phyloP scores from a whole-genome alignment of 2,113 vertebrate species.

The Ictidomys tridecemlineatus region DNA sequence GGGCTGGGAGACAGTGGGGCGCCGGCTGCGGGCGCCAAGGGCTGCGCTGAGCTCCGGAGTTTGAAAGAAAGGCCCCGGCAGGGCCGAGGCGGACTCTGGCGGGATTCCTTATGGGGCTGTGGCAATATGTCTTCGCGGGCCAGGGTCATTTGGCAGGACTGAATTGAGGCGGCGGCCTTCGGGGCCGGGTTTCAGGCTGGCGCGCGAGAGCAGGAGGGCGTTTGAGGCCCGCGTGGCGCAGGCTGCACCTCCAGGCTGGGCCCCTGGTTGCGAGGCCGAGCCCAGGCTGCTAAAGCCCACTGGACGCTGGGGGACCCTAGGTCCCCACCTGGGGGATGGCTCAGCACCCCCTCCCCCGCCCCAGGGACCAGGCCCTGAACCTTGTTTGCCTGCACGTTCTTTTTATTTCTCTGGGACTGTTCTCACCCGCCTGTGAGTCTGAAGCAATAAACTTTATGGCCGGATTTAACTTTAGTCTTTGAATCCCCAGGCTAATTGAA shows the following conservation, averaged over 20 bases:
- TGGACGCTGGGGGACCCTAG: background rate
- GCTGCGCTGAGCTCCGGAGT: constrained; percentile 15
- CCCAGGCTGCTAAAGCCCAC: background rate
- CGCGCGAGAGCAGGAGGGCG: background rate
- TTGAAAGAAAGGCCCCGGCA: constrained; percentile 74
- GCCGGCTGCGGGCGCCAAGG: background rate
- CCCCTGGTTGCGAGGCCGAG: background rate
- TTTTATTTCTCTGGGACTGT: constrained; percentile 88
- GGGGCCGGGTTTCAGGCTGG: constrained; percentile 53
- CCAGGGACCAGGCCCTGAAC: constrained; percentile 88
- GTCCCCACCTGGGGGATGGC: background rate
- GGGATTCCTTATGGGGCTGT: constrained; percentile 69
- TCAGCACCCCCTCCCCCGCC: background rate
- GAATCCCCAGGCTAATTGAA: constrained; percentile 90
- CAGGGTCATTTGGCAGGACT: constrained; percentile 76
- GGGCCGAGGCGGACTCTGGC: constrained; percentile 60
- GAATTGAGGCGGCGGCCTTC: constrained; percentile 58
- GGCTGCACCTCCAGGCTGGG: constrained; percentile 49
- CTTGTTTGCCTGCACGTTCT: constrained; percentile 88
- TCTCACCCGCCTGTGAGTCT: constrained; percentile 92
- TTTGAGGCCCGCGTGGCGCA: constrained; percentile 21
- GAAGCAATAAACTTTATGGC: constrained; percentile 93
- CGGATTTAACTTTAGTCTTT: constrained; percentile 92
- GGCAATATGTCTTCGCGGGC: constrained; percentile 75
- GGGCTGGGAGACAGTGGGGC: constrained; percentile 64